These are phyloP conservation scores for Globodera ellingtonae DNA, from an alignment of 1,140 invertebrate genomes.

Conservation along the genomic window DNA sequence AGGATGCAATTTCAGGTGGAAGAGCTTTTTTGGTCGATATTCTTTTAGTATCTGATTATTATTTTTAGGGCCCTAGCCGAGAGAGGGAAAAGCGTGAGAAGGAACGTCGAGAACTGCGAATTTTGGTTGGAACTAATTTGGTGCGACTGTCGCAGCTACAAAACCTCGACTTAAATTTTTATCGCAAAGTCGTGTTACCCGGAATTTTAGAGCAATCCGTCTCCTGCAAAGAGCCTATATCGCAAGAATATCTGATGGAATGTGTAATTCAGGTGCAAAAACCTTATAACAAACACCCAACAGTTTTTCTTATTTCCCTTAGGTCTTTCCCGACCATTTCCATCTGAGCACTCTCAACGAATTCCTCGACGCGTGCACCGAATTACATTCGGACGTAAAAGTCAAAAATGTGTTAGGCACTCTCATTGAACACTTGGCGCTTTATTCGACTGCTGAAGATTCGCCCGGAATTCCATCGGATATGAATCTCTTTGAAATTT, in stretches of 20 bases:
- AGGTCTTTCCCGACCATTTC: slow-evolving; percentile 98
- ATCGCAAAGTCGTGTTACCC: slow-evolving; percentile 74
- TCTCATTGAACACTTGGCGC: slow-evolving; percentile 79
- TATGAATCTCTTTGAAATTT: slow-evolving; percentile 93
- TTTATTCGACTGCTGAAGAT: slow-evolving; percentile 70
- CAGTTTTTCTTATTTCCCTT: slow-evolving; percentile 31
- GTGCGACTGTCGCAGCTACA: slow-evolving; percentile 94
- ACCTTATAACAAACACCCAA: slow-evolving; percentile 4
- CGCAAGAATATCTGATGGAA: slow-evolving; percentile 99
- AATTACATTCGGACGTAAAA: slow-evolving; percentile 83
- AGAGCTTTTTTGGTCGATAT: no score
- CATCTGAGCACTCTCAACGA: slow-evolving; percentile 91
- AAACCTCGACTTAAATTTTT: slow-evolving; percentile 88
- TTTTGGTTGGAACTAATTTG: slow-evolving; percentile 82
- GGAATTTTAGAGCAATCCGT: slow-evolving; percentile 84
- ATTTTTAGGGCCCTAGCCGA: slow-evolving; percentile 76
- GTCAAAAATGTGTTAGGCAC: slow-evolving; percentile 96
- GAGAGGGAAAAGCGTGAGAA: slow-evolving; percentile 89
- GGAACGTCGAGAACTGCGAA: slow-evolving; percentile 90
- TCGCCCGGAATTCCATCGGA: slow-evolving; percentile 79
- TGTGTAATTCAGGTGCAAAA: slow-evolving; percentile 90
- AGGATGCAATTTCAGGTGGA: slow-evolving; percentile 93
- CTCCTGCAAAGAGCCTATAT: slow-evolving; percentile 94
- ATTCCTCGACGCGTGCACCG: slow-evolving; percentile 93
- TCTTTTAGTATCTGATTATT: neutral